Evolutionary conservation across 2,797 vertebrate species (phyloP).

Genomic region (Bradypodion ventrale): DNA sequence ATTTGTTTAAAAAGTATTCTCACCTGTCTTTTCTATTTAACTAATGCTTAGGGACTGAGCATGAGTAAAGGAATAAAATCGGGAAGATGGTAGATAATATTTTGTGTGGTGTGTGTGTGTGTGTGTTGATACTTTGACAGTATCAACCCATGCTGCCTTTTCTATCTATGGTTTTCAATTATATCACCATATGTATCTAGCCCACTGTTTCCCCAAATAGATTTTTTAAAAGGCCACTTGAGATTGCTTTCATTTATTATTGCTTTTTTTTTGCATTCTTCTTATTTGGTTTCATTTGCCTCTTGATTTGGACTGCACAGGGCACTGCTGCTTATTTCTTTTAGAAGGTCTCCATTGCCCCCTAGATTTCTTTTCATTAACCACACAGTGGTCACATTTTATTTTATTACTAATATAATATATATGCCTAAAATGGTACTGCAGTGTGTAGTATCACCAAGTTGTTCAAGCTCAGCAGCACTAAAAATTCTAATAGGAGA

Average conservation of each 20-base stretch:
- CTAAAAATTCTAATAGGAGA: slow-evolving; percentile 19
- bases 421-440: not conserved
- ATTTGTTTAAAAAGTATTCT: not conserved
- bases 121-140: too few species aligned
- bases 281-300: not conserved
- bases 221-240: not conserved
- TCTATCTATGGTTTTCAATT: not conserved
- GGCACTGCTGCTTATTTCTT: not conserved
- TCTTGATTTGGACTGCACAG: not conserved
- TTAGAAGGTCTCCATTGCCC: not conserved
- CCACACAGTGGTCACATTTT: not conserved
- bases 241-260: not conserved
- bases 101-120: too few species aligned
- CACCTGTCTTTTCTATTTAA: not conserved
- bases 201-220: not conserved
- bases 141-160: too few species aligned
- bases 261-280: not conserved
- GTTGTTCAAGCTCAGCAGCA: not conserved
- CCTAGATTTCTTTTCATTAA: not conserved
- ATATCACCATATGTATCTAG: not conserved
- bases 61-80: not conserved
- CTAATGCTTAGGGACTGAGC: not conserved
- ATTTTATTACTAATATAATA: slow-evolving; percentile 3
- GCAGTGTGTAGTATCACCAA: slow-evolving; percentile 9
- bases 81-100: too few species aligned